phyloP scores from a whole-genome alignment of 2,888 invertebrate genomes.

The Saturnia japonica region DNA sequence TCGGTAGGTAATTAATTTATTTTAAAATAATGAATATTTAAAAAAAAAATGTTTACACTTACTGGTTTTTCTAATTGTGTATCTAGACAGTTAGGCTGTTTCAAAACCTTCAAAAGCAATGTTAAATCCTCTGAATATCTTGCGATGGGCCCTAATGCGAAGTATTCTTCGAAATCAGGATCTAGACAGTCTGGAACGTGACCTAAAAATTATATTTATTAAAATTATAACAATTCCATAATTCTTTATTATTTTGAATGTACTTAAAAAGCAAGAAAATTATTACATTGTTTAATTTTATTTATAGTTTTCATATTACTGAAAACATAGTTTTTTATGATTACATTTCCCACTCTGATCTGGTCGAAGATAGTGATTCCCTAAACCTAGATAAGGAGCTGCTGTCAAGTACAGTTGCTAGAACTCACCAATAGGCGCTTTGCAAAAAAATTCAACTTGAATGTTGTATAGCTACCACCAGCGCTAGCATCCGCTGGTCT shows the following conservation, averaged over 20 bases:
- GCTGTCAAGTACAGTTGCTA: not conserved
- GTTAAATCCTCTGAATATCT: conserved; percentile 93
- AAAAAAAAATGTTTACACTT: conserved; percentile 36
- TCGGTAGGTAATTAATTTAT: not conserved
- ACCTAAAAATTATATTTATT: conserved; percentile 50
- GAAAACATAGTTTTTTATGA: not conserved
- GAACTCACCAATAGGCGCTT: not conserved
- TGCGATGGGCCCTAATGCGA: conserved; percentile 92
- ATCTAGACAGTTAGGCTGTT: conserved; percentile 71
- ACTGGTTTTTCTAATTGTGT: conserved; percentile 73
- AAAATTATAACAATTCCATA: not conserved
- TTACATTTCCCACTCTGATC: not conserved
- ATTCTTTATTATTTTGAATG: not conserved
- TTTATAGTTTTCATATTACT: not conserved
- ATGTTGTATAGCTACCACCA: too few relatives aligned
- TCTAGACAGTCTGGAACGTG: conserved; percentile 85
- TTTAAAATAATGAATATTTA: not conserved
- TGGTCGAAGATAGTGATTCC: not conserved
- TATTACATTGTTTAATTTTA: not conserved
- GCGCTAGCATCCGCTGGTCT: too few relatives aligned
- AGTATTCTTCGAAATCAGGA: conserved; percentile 85
- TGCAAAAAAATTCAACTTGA: not conserved
- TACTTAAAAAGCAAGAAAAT: not conserved
- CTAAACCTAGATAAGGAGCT: too few relatives aligned
- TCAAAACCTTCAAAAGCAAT: conserved; percentile 87